phyloP scores from a whole-genome alignment of 2,113 vertebrate genomes.

The Chloropsis hardwickii region DNA sequence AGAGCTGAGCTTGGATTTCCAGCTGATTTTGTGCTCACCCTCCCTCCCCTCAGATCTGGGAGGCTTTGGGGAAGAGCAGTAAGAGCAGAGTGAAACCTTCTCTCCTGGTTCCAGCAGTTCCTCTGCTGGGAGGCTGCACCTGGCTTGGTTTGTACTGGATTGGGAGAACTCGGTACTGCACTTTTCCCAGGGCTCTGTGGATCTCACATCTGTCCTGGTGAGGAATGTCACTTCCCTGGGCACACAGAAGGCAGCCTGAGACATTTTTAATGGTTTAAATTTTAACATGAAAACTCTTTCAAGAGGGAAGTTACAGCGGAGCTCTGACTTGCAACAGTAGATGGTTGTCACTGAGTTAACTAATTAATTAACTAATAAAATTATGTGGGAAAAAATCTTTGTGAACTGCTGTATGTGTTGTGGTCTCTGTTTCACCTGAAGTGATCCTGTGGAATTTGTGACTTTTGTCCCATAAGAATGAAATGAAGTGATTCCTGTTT shows the following conservation, averaged over 20 bases:
- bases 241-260: not conserved
- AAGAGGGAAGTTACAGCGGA: not conserved
- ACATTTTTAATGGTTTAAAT: not conserved
- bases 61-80: not conserved
- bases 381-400: not conserved
- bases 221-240: not conserved
- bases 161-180: rapidly evolving
- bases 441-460: not conserved
- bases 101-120: not conserved
- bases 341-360: not conserved
- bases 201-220: not conserved
- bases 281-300: not conserved
- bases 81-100: not conserved
- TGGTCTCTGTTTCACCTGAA: not conserved
- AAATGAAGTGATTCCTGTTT: not conserved
- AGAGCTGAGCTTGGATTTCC: not conserved
- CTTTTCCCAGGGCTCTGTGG: not conserved
- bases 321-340: not conserved
- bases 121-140: not conserved
- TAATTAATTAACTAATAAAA: not conserved
- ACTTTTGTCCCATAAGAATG: not conserved
- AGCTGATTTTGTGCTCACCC: not conserved
- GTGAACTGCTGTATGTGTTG: not conserved
- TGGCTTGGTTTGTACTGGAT: rapidly evolving
- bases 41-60: not conserved